Evolutionary conservation across 2,888 invertebrate species (phyloP), one percentile per base, ranked within the genome.

Genomic region (Lasioglossum lativentre): DNA sequence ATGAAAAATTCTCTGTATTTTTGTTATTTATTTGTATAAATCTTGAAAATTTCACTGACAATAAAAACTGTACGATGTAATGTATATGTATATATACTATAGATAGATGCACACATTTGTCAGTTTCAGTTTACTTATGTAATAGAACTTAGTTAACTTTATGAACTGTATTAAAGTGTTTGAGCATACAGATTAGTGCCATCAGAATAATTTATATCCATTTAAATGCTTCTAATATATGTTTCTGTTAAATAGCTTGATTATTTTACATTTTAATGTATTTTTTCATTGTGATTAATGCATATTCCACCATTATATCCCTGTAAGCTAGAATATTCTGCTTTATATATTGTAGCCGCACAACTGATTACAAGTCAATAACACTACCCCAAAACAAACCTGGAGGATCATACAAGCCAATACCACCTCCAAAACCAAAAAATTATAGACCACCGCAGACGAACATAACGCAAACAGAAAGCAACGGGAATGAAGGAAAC

Each of bases 351-450:
- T 92, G 47, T 91, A 94, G 94, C 89, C 94, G 95, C 74, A 92
- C 95, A 47, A 94, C 94, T 34, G 95, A 95, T 89, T 95, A 95
- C 91, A 95, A 95, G 88, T 93, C 95, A 80, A 93, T 94, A 76
- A 93, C 94, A 77, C 93, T 94, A 23, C 88, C 93, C 0, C 94
- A 94, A 85, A 91, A 90, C 40, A 94, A 94, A 73, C 91, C 94
- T 23, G 91, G 91, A 23, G 95, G 95, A 83, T 96, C 96, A 2
- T 98, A 98, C 95, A 98, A 98, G 95, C 98, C 98, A 0, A 97
- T 98, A 79, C 98, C 98, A 66, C 98, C 98, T 45, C 98, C 98
- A 14, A 99, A 99, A 94, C 98, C 98, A 72, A 98, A 98, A 94
- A 98, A 98, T 95, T 98, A 98, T 95, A 97, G 98, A 70, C 98